Conservation (phyloP, 2,113 vertebrate genomes). For the Brachyhypopomus occidentalis region DNA sequence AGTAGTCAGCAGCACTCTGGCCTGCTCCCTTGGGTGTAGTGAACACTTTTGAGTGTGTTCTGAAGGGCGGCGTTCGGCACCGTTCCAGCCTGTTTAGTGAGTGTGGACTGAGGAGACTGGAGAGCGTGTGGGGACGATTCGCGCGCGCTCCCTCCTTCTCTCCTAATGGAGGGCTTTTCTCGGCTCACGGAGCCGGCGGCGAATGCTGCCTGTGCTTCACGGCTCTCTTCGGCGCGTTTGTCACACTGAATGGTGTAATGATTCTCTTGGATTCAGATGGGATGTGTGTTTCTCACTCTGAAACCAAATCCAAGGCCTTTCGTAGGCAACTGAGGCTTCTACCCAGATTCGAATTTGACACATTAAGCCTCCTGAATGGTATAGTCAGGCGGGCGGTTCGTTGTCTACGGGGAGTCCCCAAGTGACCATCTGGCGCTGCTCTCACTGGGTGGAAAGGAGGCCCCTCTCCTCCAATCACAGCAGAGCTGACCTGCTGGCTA, state of each 20-base stretch:
- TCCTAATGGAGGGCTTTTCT: slow-evolving; percentile 6
- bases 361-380: too few relatives aligned
- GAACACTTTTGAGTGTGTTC: background rate
- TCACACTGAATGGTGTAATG: background rate
- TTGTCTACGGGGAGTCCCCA: too few relatives aligned
- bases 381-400: too few relatives aligned
- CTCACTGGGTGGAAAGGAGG: too few relatives aligned
- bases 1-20: too few relatives aligned
- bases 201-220: background rate
- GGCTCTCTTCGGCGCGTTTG: background rate
- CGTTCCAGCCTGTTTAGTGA: background rate
- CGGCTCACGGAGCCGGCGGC: background rate
- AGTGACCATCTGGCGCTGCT: too few relatives aligned
- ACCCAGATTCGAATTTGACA: too few relatives aligned
- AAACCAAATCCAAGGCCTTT: too few relatives aligned
- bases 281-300: too few relatives aligned
- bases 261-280: background rate
- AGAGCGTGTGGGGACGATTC: background rate
- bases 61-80: background rate
- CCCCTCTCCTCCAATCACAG: too few relatives aligned
- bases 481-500: too few relatives aligned
- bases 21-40: background rate
- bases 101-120: background rate
- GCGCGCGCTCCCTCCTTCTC: background rate
- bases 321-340: too few relatives aligned